These are phyloP conservation scores for Prorops nasuta DNA, from an alignment of 1,140 invertebrate species.

Conservation along the genomic window DNA sequence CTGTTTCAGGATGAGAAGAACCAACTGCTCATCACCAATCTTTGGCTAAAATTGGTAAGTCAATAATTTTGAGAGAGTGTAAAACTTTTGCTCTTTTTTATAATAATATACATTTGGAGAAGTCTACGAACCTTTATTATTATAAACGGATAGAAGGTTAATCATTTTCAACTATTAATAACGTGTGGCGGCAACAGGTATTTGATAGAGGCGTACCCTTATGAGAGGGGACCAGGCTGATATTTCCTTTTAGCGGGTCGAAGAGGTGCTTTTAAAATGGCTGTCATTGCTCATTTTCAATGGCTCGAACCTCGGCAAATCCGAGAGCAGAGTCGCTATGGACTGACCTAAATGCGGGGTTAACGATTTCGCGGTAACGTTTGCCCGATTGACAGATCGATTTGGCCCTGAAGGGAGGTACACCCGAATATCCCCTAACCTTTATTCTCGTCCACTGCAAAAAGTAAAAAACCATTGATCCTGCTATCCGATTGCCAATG, in stretches of 20 bases:
- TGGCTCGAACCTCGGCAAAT: constrained; percentile 36
- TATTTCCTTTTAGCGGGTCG: constrained; percentile 29
- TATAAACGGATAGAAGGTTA: too few species aligned
- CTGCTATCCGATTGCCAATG: too few species aligned
- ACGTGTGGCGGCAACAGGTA: constrained; percentile 27
- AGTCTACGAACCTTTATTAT: too few species aligned
- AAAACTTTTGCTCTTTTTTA: too few species aligned
- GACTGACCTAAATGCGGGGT: constrained; percentile 40
- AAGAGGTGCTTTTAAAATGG: constrained; percentile 32
- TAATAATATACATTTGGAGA: too few species aligned
- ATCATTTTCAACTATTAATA: constrained; percentile 27
- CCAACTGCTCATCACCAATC: constrained; percentile 88
- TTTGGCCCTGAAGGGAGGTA: too few species aligned
- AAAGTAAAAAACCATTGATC: too few species aligned
- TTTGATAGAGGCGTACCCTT: constrained; percentile 16
- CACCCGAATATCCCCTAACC: too few species aligned
- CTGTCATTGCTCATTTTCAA: constrained; percentile 39
- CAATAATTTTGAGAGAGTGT: too few species aligned
- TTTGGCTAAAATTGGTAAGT: constrained; percentile 89
- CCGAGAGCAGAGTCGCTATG: constrained; percentile 29
- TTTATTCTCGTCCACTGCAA: too few species aligned
- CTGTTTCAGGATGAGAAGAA: constrained; percentile 86
- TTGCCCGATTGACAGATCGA: constrained; percentile 33
- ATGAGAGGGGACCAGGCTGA: constrained; percentile 24
- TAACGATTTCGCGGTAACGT: constrained; percentile 34